A percentile compares a stretch with the other conserved stretches of the same genome.
phyloP scores from a whole-genome alignment of 2,888 invertebrate species.

The Lasioglossum pauxillum region DNA sequence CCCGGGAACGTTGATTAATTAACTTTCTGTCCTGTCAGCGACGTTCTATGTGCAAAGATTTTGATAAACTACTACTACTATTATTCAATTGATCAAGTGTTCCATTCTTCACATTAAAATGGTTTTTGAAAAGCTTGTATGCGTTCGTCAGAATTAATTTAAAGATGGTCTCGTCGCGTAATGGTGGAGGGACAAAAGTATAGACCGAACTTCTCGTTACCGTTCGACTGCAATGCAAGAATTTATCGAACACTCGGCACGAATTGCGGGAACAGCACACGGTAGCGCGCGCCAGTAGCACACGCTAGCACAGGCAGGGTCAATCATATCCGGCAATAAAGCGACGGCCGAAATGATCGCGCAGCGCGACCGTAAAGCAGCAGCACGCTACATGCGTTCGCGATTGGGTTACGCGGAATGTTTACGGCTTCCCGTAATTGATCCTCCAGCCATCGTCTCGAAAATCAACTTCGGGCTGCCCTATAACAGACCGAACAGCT shows the following conservation, averaged over 20 bases:
- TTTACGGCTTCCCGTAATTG: constrained; percentile 60
- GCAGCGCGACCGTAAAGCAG: constrained; percentile 14
- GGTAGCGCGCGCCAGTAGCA: constrained; percentile 14
- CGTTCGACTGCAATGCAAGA: neutral
- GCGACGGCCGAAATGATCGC: constrained; percentile 38
- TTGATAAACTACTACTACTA: neutral
- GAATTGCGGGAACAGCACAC: constrained; percentile 43
- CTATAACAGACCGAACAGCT: neutral
- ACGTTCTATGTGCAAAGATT: neutral
- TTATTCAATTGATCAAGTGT: neutral
- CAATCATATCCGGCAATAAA: constrained; percentile 59
- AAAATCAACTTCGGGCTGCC: constrained; percentile 34
- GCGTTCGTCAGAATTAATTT: neutral
- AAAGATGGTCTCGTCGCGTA: neutral
- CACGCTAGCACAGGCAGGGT: constrained; percentile 31
- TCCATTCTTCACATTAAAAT: neutral
- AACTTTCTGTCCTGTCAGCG: constrained; percentile 19
- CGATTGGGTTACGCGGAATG: constrained; percentile 48
- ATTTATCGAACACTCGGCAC: constrained; percentile 1
- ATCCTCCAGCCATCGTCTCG: constrained; percentile 43
- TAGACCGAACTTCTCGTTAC: neutral
- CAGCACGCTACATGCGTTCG: constrained; percentile 15
- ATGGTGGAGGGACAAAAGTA: neutral
- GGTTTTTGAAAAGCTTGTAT: neutral
- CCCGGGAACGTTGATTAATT: constrained; percentile 35